Percentiles rank a stretch among this genome's conserved stretches.
Conservation (phyloP, 1,140 invertebrate genomes). For the Euborellia annulipes region DNA sequence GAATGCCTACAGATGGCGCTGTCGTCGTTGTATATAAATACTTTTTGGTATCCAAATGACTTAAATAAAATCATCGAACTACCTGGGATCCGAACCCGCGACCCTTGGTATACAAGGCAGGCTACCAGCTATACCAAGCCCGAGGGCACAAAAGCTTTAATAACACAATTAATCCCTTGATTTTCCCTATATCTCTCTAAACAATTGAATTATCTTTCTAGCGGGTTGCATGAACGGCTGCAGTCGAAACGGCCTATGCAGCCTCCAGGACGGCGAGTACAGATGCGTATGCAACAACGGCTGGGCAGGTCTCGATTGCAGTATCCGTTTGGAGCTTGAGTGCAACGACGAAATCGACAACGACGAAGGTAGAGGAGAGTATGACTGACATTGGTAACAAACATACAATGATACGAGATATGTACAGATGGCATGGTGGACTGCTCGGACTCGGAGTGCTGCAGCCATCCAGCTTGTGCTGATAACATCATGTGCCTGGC, state of each 20-base stretch:
- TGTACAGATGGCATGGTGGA: constrained; percentile 86
- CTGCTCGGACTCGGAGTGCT: constrained; percentile 96
- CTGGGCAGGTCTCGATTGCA: constrained; percentile 85
- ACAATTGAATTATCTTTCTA: no score
- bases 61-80: no score
- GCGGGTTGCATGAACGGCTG: constrained; percentile 92
- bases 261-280: constrained; percentile 67
- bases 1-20: no score
- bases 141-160: no score
- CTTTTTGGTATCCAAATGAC: no score
- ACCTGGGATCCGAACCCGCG: no score
- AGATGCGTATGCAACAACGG: constrained; percentile 78
- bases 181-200: no score
- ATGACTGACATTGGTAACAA: no score
- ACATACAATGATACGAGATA: constrained; percentile 6
- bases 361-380: constrained; percentile 93
- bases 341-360: constrained; percentile 92
- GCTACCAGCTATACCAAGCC: no score
- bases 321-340: constrained; percentile 75
- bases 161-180: no score
- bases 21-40: no score
- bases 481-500: constrained; percentile 87
- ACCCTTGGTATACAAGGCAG: no score
- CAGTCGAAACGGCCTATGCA: constrained; percentile 77
- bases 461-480: constrained; percentile 60